Base-by-base conservation (phyloP, 2,113 vertebrate species). In the Anoplopoma fimbria region DNA sequence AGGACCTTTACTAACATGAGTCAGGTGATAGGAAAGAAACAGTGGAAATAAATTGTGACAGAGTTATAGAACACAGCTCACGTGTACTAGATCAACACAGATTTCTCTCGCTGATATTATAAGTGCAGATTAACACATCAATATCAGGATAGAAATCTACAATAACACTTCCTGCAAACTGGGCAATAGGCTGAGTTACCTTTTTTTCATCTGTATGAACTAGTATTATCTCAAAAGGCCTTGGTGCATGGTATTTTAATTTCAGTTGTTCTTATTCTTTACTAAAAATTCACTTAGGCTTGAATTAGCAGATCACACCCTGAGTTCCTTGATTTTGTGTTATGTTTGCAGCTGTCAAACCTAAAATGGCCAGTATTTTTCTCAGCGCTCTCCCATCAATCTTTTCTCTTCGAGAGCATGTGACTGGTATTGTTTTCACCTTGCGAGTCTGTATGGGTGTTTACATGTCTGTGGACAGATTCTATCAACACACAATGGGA, bases 11-110 rank as follows among this genome's bases (percentile, higher is more conserved):
- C 10, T 36, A 31, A 55, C 25, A 70, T 3, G 12, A 38, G 29
- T 79, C 75, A 73, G 29, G 1, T 62, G 42, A 9, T 21, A n/a
- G 36, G 6, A 83, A 62, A 47, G 31, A 74, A 64, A 60, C 47
- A 72, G 34, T 31, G 13, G 3, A 69, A 77, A 87, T 57, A 82
- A 70, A 82, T 49, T 36, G 45, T 3, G 38, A 49, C 19, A 21
- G 47, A 25, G 29, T 19, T 77, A 9, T 69, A 23, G 64, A 81
- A 86, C 58, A 81, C 49, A 77, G 47, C 13, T 67, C 31, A 33
- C 15, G 7, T 34, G 21, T 13, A 19, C 19, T 38, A 34, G 9
- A 58, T 53, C 53, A 69, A 79, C 31, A 64, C 38, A 61, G 64
- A 34, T 23, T 72, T 25, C 25, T 60, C 21, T 63, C 4, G 2